Evolutionary conservation across 2,113 vertebrate species (phyloP).

Genomic region (Cyanoderma ruficeps): DNA sequence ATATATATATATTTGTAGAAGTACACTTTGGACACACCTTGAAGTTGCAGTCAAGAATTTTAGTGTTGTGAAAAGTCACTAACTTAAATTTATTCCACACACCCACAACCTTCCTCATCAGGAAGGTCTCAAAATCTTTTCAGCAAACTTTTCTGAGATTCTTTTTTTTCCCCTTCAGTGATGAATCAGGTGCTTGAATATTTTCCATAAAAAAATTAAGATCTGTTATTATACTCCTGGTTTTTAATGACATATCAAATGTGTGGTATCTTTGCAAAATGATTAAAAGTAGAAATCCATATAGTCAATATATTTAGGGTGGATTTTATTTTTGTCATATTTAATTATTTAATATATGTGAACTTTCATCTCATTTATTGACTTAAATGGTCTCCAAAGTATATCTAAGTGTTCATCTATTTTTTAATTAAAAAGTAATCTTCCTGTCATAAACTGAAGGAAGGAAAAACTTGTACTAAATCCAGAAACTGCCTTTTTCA

Average conservation of each 20-base stretch:
- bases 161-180: accelerated
- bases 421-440: not conserved
- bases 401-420: not conserved
- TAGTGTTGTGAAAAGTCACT: not conserved
- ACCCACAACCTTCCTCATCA: accelerated
- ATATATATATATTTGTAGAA: not conserved
- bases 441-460: not conserved
- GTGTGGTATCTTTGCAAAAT: not conserved
- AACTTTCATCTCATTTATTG: not conserved
- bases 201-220: not conserved
- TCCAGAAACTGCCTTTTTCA: not conserved
- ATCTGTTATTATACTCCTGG: not conserved
- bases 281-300: not conserved
- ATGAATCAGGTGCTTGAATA: not conserved
- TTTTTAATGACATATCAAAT: not conserved
- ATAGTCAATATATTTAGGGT: not conserved
- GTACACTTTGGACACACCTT: not conserved
- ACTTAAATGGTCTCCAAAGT: not conserved
- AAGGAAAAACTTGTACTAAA: not conserved
- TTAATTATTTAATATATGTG: not conserved
- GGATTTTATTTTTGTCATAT: not conserved
- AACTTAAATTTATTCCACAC: not conserved
- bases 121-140: not conserved
- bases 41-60: not conserved
- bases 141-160: not conserved